Base-by-base conservation (phyloP, 1,140 invertebrate species). In the Pseudoatta argentina region DNA sequence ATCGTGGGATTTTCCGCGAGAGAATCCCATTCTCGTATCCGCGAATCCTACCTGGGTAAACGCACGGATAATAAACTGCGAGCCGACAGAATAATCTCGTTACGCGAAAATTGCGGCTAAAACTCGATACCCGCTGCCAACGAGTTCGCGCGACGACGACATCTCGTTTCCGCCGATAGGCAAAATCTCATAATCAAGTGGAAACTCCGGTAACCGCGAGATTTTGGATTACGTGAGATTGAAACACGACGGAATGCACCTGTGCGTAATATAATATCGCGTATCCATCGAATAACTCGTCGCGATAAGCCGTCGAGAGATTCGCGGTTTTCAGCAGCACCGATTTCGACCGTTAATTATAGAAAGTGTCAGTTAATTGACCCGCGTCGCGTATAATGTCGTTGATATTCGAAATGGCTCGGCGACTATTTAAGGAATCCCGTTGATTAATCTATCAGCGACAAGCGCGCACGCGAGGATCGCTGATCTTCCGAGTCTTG, bases 141-240 rank as follows among this genome's bases (percentile, higher is more conserved):
- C 39, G 39, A 44, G 39, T 44, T 16, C 64, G 64, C 39, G 14
- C 44, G 12, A 44, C 39, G 44, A 30, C 53, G 51, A 16, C 10
- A 18, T 57, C 77, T 55, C 77, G 77, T 55, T 59, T 53, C 27
- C 27, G 21, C 34, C 57, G 34, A 69, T 24, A 34, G 34, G 7
- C 4, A 7, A 12, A 59, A 72, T 34, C 21, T 44, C 66, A 53
- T 59, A 48, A 59, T 3, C 67, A 18, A 59, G 24, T 10, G 66
- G n/a, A 27, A 71, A 69, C 7, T 14, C 7, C 7, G 27, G 3
- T 16, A 66, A 51, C 14, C n/a, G 18, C 78, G 78, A 59, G 34
- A 82, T 72, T 82, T 57, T 27, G 66, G 63, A 79, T 79, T 81
- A 71, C 64, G 66, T 30, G 34, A 72, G 48, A 72, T 82, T 53